A percentile compares a stretch with the other conserved stretches of the same genome.
phyloP scores from a whole-genome alignment of 2,113 vertebrate species.

The Pseudorasbora parva region DNA sequence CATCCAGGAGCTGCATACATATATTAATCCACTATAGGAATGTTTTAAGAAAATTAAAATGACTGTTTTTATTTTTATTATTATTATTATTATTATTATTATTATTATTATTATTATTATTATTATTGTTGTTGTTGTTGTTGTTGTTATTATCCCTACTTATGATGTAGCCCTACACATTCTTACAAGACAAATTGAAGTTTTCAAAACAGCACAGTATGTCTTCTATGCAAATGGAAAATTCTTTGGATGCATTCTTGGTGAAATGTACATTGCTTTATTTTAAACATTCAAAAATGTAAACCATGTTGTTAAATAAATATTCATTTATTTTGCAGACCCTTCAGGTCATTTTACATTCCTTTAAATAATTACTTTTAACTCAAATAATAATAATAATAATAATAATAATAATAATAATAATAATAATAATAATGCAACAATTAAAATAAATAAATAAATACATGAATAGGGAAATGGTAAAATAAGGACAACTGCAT shows the following conservation, averaged over 20 bases:
- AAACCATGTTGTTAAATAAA: not conserved
- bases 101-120: not conserved
- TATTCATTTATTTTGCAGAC: not conserved
- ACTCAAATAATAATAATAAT: too few species aligned
- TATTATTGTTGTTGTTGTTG: not conserved
- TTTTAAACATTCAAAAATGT: not conserved
- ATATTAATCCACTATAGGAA: not conserved
- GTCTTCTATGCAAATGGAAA: not conserved
- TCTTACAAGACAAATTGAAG: not conserved
- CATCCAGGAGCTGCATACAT: not conserved
- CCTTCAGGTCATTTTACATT: not conserved
- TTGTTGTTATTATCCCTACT: not conserved
- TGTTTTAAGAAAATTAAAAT: constrained; percentile 21
- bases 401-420: too few species aligned
- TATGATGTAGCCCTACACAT: constrained; percentile 9
- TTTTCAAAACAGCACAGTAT: constrained; percentile 6
- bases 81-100: not conserved
- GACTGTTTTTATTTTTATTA: not conserved
- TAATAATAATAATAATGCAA: too few species aligned
- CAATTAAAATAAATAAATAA: not conserved
- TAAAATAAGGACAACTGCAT: not conserved
- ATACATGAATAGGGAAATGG: not conserved
- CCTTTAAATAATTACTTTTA: not conserved
- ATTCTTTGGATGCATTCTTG: not conserved
- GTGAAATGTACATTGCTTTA: not conserved